Base-by-base conservation (phyloP, 2,888 invertebrate species). In the Oxyteleia sp. region DNA sequence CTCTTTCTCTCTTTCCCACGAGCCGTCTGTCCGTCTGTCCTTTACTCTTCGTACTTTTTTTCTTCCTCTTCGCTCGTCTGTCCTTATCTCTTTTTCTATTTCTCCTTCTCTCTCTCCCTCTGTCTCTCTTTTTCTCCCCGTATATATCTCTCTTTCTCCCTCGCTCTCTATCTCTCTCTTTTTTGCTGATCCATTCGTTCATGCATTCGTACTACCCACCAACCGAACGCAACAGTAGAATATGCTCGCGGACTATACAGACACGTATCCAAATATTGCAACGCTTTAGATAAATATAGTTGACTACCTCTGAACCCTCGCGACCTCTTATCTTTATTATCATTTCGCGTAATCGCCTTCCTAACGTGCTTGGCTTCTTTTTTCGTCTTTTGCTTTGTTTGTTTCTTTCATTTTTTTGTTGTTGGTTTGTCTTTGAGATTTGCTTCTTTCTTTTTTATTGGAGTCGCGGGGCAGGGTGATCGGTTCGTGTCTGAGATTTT, bases 261-360 rank as follows among this genome's bases (percentile, higher is more conserved):
- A 88, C 88, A 49, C 66, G 88, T 88, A 87, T 87, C 91, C 90
- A 90, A 91, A 91, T 91, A 91, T 91, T 91, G 89, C 91, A 90
- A 89, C 89, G 89, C 85, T 69, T 63, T 86, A 87, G 91, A 90
- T 91, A 91, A 91, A 91, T 91, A 91, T 91, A 91, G 91, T 84
- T 84, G 80, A 86, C 84, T 87, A 86, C 86, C 87, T 88, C 85
- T 88, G 89, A 88, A 88, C 86, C 82, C 84, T 72, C 64, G 51
- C 84, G 82, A 75, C 85, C 83, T 78, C 76, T 82, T 79, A 79
- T 83, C 83, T 71, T 68, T 72, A 61, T 83, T 83, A 83, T 83
- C 78, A 74, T 72, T 71, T 64, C 23, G 57, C 47, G 81, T 79
- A 84, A 80, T 74, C 74, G 76, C 16, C 69, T 71, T 64, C 20